Percentiles rank a stretch among this genome's conserved stretches.
phyloP scores from a whole-genome alignment of 2,888 invertebrate genomes.

The Calephelis perditalis region DNA sequence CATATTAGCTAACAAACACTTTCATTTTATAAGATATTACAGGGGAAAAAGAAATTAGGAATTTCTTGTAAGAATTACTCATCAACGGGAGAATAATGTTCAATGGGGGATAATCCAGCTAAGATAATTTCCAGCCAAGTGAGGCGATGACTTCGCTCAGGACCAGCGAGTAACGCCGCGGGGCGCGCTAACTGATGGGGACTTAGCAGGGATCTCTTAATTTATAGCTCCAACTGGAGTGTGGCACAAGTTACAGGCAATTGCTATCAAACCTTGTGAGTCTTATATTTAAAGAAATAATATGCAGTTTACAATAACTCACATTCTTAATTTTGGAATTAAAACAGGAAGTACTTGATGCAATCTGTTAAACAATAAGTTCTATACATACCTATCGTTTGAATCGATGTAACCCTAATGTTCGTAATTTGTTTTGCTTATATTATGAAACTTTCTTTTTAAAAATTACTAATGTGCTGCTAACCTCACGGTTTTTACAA shows the following conservation, averaged over 20 bases:
- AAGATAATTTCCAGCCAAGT: conserved; percentile 67
- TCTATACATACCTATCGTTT: too few relatives aligned
- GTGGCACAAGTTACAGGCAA: conserved; percentile 30
- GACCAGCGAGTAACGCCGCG: conserved; percentile 58
- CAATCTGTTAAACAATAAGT: too few relatives aligned
- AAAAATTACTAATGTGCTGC: too few relatives aligned
- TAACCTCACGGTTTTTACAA: too few relatives aligned
- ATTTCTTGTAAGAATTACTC: conserved; percentile 24
- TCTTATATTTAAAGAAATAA: too few relatives aligned
- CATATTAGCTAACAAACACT: background rate
- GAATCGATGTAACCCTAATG: too few relatives aligned
- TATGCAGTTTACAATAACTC: too few relatives aligned
- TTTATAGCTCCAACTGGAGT: conserved; percentile 61
- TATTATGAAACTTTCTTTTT: too few relatives aligned
- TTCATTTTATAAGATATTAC: background rate
- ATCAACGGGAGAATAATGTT: conserved; percentile 45
- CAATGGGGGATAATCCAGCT: conserved; percentile 54
- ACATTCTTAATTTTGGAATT: too few relatives aligned
- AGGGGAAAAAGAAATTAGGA: too few relatives aligned
- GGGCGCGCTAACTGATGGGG: conserved; percentile 68
- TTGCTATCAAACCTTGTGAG: background rate
- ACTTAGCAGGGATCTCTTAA: conserved; percentile 76
- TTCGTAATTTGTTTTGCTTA: too few relatives aligned
- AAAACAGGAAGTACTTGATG: too few relatives aligned
- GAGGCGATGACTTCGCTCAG: conserved; percentile 58